These are phyloP conservation scores for Staurois parvus DNA, from an alignment of 2,797 vertebrate genomes.

Conservation along the genomic window DNA sequence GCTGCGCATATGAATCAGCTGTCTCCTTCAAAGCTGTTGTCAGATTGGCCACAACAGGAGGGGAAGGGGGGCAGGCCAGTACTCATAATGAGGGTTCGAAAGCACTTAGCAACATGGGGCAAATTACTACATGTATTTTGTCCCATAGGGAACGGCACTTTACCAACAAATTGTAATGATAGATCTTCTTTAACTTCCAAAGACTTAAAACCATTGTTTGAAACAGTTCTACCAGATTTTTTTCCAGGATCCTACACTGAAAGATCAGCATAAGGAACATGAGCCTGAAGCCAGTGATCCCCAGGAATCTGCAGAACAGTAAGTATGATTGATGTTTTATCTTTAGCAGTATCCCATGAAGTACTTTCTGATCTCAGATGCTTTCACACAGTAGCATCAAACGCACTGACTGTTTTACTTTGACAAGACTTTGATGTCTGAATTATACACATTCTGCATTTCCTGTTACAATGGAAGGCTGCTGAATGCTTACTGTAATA, in stretches of 20 bases:
- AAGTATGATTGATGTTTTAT: constrained; percentile 24
- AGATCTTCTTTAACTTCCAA: background rate
- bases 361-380: background rate
- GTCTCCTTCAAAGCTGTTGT: too few relatives aligned
- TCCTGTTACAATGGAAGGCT: background rate
- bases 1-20: too few relatives aligned
- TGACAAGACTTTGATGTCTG: constrained; percentile 35
- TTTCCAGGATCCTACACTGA: constrained; percentile 48
- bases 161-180: too few relatives aligned
- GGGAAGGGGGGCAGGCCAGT: too few relatives aligned
- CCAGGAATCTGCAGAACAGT: constrained; percentile 27
- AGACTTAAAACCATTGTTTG: constrained; percentile 3
- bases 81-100: too few relatives aligned
- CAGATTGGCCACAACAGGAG: too few relatives aligned
- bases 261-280: constrained; percentile 15
- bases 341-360: background rate
- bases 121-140: too few relatives aligned
- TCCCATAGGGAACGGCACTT: too few relatives aligned
- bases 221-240: constrained; percentile 59
- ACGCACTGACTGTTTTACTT: constrained; percentile 4
- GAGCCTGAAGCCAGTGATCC: background rate
- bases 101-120: too few relatives aligned
- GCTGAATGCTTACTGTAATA: background rate
- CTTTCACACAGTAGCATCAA: constrained; percentile 11
- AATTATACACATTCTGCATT: constrained; percentile 28